A percentile compares a stretch with the other conserved stretches of the same genome.
phyloP scores from a whole-genome alignment of 2,113 vertebrate species.

The Ptilonorhynchus violaceus region DNA sequence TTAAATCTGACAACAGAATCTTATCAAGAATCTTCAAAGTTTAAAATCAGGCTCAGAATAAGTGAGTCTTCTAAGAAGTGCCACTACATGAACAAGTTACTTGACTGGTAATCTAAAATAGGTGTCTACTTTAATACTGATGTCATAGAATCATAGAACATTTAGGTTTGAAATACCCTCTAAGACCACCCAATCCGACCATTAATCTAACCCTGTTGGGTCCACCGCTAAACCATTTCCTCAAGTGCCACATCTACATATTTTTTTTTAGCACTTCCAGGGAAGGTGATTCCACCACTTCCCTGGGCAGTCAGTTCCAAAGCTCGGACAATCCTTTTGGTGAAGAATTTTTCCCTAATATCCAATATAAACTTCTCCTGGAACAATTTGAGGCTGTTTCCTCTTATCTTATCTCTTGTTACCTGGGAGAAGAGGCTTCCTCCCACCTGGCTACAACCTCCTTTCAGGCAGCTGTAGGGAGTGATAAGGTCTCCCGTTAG shows the following conservation, averaged over 20 bases:
- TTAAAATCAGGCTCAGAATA: background rate
- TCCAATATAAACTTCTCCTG: background rate
- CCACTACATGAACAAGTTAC: background rate
- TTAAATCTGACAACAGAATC: background rate
- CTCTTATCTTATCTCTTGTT: background rate
- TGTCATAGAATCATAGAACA: background rate
- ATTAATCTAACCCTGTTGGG: background rate
- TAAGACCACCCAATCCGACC: background rate
- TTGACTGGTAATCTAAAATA: background rate
- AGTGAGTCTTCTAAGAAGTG: background rate
- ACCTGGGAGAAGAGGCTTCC: background rate
- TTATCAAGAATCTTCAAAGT: background rate
- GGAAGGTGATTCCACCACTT: background rate
- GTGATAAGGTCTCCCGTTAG: background rate
- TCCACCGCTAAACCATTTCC: background rate
- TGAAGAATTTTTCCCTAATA: background rate
- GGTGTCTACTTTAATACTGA: background rate
- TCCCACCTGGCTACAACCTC: background rate
- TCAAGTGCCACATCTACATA: background rate
- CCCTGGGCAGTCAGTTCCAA: background rate
- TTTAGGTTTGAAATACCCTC: background rate
- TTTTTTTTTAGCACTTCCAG: background rate
- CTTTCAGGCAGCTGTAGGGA: background rate
- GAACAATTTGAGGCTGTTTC: background rate
- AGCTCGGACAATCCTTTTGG: background rate